A percentile compares a stretch with the other conserved stretches of the same genome.
Conservation (phyloP, 92 coral and sea anemone genomes). For the Parazoanthus atlanticus region DNA sequence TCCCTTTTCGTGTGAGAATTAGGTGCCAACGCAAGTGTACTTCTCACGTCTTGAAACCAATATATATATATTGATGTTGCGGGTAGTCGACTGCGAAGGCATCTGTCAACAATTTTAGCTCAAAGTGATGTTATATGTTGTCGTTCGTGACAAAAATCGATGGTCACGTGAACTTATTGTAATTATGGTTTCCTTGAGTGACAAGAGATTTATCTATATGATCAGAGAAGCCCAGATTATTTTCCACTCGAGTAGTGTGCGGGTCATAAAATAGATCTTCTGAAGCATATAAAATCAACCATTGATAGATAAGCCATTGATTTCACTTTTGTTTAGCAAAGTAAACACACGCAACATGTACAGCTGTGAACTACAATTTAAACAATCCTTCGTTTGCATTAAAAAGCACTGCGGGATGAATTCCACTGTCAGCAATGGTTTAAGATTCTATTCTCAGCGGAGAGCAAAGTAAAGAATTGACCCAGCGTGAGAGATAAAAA, state of each 20-base stretch:
- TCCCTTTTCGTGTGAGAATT: constrained; percentile 15
- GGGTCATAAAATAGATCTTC: constrained; percentile 19
- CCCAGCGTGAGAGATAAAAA: constrained; percentile 28
- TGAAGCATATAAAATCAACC: constrained; percentile 38
- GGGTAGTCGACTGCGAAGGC: not conserved
- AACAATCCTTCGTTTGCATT: constrained; percentile 43
- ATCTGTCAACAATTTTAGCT: constrained; percentile 36
- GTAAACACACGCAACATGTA: constrained; percentile 27
- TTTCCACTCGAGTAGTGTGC: constrained; percentile 36
- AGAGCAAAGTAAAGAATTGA: constrained; percentile 32
- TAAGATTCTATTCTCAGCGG: constrained; percentile 18
- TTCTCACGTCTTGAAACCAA: constrained; percentile 25
- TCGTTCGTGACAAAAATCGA: constrained; percentile 17
- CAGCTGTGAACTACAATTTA: constrained; percentile 47
- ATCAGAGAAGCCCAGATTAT: constrained; percentile 18
- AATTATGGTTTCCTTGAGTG: constrained; percentile 38
- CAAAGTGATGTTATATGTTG: constrained; percentile 23
- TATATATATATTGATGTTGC: constrained; percentile 16
- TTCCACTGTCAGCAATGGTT: constrained; percentile 41
- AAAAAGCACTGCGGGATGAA: constrained; percentile 41
- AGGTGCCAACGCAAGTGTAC: not conserved
- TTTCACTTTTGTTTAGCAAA: constrained; percentile 42
- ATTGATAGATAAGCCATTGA: constrained; percentile 36
- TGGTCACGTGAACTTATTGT: constrained; percentile 35
- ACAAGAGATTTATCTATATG: constrained; percentile 38